Evolutionary conservation across 92 coral and sea anemone species (phyloP), one percentile per base, ranked within the genome.

Genomic region (Siderastrea siderea): DNA sequence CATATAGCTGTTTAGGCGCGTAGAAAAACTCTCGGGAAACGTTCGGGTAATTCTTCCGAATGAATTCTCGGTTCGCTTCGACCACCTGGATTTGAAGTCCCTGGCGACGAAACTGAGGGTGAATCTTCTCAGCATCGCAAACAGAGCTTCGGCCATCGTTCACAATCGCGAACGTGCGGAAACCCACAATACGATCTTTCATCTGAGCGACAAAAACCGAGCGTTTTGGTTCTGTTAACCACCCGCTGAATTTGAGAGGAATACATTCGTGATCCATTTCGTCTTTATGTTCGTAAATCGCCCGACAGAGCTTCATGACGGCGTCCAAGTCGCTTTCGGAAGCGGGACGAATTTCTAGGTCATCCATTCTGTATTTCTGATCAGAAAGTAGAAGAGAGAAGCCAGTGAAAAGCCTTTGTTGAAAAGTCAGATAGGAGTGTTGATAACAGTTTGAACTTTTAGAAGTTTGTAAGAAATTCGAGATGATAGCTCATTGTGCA

Each of bases 1-100:
- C 90, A 84, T 96, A 95, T 63, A 94, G 89, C 3, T 98, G 94
- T 88, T 93, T 95, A 17, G 99, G 94, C 6, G 99, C 96, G 83
- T 84, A 96, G 68, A 71, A 83, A 65, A 98, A 91, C 83, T 96
- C 99, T 60, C 95, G 95, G 67, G 57, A 62, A 19, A 96, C 95
- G 47, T 86, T 88, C 17, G 98, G 96, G 62, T 89, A 92, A 50
- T 93, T 89, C 15, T 86, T 44, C 47, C 94, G 92, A 45, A 95
- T 89, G 75, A 84, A 92, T 13, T 92, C 96, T 63, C 94, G 92
- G 62, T 82, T 96, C 8, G 98, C 94, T n/a, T 81, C 83, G 13
- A 96, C 91, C 66, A 96, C 78, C 63, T 84, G 88, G 6, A 93
- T 76, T 68, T 96, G 94, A 58, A 96, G 77, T 9, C 98, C 99